Conservation (phyloP, 1,140 invertebrate genomes). For the Lordiphosa stackelbergi region DNA sequence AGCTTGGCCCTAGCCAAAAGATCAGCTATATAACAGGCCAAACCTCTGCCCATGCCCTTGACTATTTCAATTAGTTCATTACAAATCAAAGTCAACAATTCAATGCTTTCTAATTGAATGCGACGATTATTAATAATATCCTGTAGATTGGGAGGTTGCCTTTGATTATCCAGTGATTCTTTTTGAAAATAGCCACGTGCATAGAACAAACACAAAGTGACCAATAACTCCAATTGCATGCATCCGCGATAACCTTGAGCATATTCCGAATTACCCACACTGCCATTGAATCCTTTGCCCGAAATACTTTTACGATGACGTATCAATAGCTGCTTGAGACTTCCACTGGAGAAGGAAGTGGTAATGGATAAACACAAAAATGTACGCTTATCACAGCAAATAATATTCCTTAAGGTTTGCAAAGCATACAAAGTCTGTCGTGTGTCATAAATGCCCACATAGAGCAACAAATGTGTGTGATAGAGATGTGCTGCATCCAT, state of each 20-base stretch:
- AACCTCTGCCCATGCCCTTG: constrained; percentile 88
- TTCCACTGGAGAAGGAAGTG: constrained; percentile 81
- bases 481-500: constrained; percentile 82
- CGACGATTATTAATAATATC: constrained; percentile 87
- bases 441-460: constrained; percentile 89
- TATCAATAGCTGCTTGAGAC: constrained; percentile 81
- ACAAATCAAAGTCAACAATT: constrained; percentile 87
- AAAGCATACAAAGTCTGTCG: constrained; percentile 88
- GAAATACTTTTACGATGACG: constrained; percentile 89
- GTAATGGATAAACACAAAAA: constrained; percentile 86
- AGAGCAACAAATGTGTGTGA: constrained; percentile 90
- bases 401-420: constrained; percentile 85
- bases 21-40: constrained; percentile 90
- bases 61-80: constrained; percentile 89
- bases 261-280: constrained; percentile 81
- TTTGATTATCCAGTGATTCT: constrained; percentile 76
- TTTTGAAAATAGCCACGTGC: constrained; percentile 90
- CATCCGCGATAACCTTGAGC: constrained; percentile 83
- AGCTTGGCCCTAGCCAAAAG: constrained; percentile 89
- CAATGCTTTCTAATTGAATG: constrained; percentile 87
- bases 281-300: constrained; percentile 87
- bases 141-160: constrained; percentile 83
- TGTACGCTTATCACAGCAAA: constrained; percentile 85
- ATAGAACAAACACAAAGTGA: constrained; percentile 88
- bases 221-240: constrained; percentile 90